Base-by-base conservation (phyloP, 2,797 vertebrate genomes). In the Serranus cabrilla region DNA sequence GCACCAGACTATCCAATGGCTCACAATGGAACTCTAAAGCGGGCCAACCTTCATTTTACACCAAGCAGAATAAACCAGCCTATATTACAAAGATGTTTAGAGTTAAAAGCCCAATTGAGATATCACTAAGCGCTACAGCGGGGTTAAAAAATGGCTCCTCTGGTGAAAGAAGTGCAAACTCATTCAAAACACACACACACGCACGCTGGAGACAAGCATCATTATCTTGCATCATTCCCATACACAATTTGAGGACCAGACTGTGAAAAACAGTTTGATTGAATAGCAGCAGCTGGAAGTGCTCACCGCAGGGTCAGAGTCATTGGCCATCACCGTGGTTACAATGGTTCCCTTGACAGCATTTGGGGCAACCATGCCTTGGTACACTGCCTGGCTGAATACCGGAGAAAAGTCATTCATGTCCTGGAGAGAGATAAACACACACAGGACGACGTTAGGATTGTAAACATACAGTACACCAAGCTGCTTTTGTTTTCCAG, bases 381-480 rank as follows among this genome's bases (percentile, higher is more conserved):
- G 95, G 93, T 99, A 99, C 81, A 96, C 52, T 18, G 93, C 75
- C 86, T 96, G 96, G 83, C 91, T 96, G 92, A 99, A 99, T 50
- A 95, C 93, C 0, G 98, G 98, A 0, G 97, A 89, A 85, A 97
- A 98, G 94, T 99, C 98, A 47, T 99, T 99, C 97, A 99, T 99
- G 91, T 99, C 98, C 98, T 99, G 93, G 39, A 90, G 91, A 90
- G 76, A 83, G 54, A 87, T 18, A 86, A n/a, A 78, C 5, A 56
- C 21, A 54, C 8, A 63, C 2, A 54, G 52, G 7, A 51, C 1
- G 4, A 27, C 25, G 27, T 59, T 52, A 74, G 8, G 13, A 65
- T 37, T 59, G 63, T 65, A 51, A 77, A 57, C 51, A 78, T 50
- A 57, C 13, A 59, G 7, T 45, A 39, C 11, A 57, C 16, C 13